Conservation (phyloP, 2,113 vertebrate genomes). For the Saguinus imperator region DNA sequence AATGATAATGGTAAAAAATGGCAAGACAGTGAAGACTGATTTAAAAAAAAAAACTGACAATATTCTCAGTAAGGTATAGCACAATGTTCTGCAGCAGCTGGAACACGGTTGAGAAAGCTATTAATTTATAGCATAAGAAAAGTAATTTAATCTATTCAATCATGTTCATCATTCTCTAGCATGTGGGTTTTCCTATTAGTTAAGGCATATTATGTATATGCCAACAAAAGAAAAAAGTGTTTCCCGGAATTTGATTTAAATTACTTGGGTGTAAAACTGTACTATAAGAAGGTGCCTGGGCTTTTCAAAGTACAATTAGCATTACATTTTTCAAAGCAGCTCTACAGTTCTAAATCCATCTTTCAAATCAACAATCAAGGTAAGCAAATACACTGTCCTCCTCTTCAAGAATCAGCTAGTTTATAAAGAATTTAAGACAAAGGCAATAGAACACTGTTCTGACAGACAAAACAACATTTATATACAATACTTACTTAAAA, state of each 20-base stretch:
- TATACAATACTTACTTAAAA: background rate
- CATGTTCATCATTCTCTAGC: background rate
- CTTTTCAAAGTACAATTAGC: slow-evolving; percentile 9
- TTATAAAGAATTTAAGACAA: slow-evolving; percentile 48
- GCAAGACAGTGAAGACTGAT: background rate
- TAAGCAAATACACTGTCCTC: background rate
- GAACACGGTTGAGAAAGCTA: background rate
- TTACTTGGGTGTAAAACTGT: background rate
- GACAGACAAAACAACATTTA: slow-evolving; percentile 7
- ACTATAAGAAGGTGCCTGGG: background rate
- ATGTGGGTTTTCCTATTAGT: background rate
- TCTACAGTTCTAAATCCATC: background rate
- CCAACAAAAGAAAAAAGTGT: background rate
- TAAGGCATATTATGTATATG: background rate
- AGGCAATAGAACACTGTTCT: background rate
- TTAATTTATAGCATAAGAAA: background rate
- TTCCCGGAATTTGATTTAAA: slow-evolving; percentile 14
- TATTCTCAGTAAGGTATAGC: background rate
- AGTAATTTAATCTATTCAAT: background rate
- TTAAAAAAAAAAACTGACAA: background rate
- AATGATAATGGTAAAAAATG: background rate
- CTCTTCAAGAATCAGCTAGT: slow-evolving; percentile 23
- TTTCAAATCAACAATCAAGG: slow-evolving; percentile 14
- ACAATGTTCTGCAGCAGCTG: fast-evolving
- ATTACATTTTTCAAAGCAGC: background rate